phyloP scores from a whole-genome alignment of 1,140 invertebrate genomes.

The Platyscapa corneri region DNA sequence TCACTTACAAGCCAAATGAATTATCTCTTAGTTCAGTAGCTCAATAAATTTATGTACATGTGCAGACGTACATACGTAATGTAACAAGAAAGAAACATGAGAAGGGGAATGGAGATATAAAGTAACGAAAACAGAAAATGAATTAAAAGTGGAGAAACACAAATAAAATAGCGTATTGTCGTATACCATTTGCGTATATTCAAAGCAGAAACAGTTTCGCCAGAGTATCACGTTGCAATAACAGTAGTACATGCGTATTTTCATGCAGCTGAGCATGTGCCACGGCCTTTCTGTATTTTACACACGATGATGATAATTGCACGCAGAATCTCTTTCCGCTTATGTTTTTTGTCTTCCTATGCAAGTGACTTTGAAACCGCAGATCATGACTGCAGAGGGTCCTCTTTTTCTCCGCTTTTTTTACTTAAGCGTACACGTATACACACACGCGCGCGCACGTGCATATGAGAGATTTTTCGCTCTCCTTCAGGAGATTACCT shows the following conservation, averaged over 20 bases:
- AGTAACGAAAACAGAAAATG: constrained; percentile 21
- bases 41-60: constrained; percentile 10
- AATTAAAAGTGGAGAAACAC: constrained; percentile 36
- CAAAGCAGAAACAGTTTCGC: not conserved
- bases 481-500: constrained; percentile 32
- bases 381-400: constrained; percentile 21
- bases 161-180: constrained; percentile 42
- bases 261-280: not conserved
- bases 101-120: not conserved
- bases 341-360: constrained; percentile 35
- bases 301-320: constrained; percentile 49
- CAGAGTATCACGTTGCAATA: constrained; percentile 6
- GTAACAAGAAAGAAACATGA: not conserved
- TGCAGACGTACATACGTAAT: not conserved
- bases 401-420: constrained; percentile 3
- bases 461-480: constrained; percentile 4
- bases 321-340: constrained; percentile 32
- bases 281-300: not conserved
- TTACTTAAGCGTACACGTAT: constrained; percentile 4
- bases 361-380: constrained; percentile 12
- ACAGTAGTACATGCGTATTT: not conserved
- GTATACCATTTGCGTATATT: constrained; percentile 10
- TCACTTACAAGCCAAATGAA: constrained; percentile 19
- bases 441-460: not conserved
- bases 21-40: not conserved